phyloP scores from a whole-genome alignment of 2,113 vertebrate genomes.

The Lethenteron reissneri region DNA sequence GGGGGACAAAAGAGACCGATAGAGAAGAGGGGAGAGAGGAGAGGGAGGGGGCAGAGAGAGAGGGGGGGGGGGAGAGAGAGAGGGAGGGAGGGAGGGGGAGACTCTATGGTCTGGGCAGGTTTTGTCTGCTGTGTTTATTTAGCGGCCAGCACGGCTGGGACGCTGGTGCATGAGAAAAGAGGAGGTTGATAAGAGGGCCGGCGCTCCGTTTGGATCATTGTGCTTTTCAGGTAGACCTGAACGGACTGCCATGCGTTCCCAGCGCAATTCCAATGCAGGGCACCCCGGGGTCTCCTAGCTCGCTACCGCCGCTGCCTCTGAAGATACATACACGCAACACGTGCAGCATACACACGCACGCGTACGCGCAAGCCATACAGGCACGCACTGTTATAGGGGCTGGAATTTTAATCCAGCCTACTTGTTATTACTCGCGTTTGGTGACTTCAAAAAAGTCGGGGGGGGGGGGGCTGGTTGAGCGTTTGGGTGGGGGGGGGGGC shows the following conservation, averaged over 20 bases:
- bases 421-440: slow-evolving; percentile 4
- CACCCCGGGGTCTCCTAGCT: not conserved
- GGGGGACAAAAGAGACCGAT: no score
- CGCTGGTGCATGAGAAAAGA: slow-evolving; percentile 2
- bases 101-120: not conserved
- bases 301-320: no score
- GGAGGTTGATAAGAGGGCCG: slow-evolving; percentile 4
- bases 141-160: not conserved
- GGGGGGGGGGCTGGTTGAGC: not conserved
- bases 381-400: slow-evolving; percentile 1
- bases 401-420: slow-evolving; percentile 7
- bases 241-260: slow-evolving; percentile 3
- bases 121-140: slow-evolving; percentile 6
- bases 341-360: no score
- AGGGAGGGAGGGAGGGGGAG: not conserved
- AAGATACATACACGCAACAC: no score
- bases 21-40: no score
- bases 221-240: slow-evolving; percentile 5
- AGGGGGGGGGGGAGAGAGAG: not conserved
- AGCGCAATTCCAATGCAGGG: slow-evolving; percentile 1
- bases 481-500: not conserved
- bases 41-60: no score
- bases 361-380: not conserved
- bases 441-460: not conserved
- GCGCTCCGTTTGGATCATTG: slow-evolving; percentile 4